A percentile compares a stretch with the other conserved stretches of the same genome.
Evolutionary conservation across 2,888 invertebrate species (phyloP).

Genomic region (Dilophus febrilis): DNA sequence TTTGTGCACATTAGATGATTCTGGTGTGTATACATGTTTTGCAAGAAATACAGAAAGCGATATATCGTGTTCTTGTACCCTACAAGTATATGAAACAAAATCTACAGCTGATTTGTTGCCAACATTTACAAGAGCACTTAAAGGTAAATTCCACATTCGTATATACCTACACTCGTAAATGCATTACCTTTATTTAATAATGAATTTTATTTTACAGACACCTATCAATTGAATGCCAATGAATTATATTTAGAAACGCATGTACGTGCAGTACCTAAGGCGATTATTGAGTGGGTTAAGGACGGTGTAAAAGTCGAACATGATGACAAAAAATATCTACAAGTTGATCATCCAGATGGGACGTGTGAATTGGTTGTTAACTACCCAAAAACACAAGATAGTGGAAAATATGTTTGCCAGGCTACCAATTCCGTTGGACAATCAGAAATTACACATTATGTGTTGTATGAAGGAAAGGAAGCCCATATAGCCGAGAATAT

Average conservation of each 20-base stretch:
- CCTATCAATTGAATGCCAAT: conserved; percentile 51
- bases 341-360: conserved; percentile 54
- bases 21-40: conserved; percentile 63
- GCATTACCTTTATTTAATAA: neutral
- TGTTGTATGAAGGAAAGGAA: conserved; percentile 45
- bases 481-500: conserved; percentile 29
- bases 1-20: conserved; percentile 47
- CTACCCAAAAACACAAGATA: conserved; percentile 46
- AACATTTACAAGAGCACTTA: conserved; percentile 55
- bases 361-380: conserved; percentile 51
- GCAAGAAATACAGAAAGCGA: conserved; percentile 59
- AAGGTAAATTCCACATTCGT: conserved; percentile 47
- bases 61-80: conserved; percentile 46
- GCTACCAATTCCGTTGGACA: conserved; percentile 56
- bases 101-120: conserved; percentile 43
- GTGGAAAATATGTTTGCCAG: conserved; percentile 58
- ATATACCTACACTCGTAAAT: too few relatives aligned
- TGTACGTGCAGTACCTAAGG: conserved; percentile 54
- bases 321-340: conserved; percentile 39
- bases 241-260: conserved; percentile 62
- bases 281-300: conserved; percentile 60
- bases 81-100: conserved; percentile 46
- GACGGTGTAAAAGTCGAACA: conserved; percentile 42
- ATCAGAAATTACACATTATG: conserved; percentile 53
- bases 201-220: conserved; percentile 33